Conservation (phyloP, 2,797 vertebrate genomes). For the Chloroceryle amazona region DNA sequence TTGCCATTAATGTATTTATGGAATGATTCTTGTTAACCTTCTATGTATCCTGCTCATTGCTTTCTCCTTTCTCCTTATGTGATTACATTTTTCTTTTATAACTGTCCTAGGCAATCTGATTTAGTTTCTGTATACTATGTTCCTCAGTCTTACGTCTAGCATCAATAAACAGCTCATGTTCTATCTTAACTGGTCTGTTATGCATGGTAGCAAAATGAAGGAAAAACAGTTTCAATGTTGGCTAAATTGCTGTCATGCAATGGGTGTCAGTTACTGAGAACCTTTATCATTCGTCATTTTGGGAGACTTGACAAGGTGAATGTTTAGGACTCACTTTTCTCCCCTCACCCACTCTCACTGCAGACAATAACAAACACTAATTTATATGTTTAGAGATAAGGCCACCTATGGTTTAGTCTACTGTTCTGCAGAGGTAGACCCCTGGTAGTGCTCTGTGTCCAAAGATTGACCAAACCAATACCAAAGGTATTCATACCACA, state of each 20-base stretch:
- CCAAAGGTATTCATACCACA: neutral
- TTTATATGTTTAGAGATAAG: neutral
- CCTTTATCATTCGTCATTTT: neutral
- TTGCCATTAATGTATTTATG: neutral
- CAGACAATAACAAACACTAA: neutral
- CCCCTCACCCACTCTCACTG: neutral
- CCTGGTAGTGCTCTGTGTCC: neutral
- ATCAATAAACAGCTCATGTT: neutral
- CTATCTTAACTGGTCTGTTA: slow-evolving; percentile 6
- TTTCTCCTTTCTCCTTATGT: neutral
- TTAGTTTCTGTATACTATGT: neutral
- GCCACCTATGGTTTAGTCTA: neutral
- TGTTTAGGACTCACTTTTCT: neutral
- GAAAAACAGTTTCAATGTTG: slow-evolving; percentile 36
- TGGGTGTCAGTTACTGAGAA: neutral
- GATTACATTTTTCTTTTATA: neutral
- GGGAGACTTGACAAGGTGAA: neutral
- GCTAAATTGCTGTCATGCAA: neutral
- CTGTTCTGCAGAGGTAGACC: neutral
- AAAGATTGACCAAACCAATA: neutral
- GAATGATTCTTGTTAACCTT: neutral
- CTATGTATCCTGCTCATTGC: neutral
- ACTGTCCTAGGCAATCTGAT: neutral
- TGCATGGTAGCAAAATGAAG: neutral
- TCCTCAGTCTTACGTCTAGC: neutral